These are phyloP conservation scores for Hydrolagus affinis DNA, from an alignment of 2,113 vertebrate genomes.

Conservation along the genomic window DNA sequence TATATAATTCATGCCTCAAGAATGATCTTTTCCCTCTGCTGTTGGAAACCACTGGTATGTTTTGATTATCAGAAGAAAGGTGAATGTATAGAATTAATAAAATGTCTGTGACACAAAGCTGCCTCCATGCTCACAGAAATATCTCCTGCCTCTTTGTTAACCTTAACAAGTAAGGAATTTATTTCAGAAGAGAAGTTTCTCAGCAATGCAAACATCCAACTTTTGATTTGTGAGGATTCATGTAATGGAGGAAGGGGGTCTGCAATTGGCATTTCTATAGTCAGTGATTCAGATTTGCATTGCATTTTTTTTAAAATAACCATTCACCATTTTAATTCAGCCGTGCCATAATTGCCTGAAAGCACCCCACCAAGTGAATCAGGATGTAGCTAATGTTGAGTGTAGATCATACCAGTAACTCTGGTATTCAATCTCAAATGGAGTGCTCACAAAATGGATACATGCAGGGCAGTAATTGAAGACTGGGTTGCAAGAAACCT, in stretches of 20 bases:
- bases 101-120: too few relatives aligned
- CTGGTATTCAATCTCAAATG: too few relatives aligned
- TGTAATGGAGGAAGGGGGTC: neutral
- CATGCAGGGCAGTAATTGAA: too few relatives aligned
- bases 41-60: too few relatives aligned
- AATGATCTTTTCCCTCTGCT: too few relatives aligned
- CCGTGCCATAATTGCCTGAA: neutral
- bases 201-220: neutral
- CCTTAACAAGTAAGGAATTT: neutral
- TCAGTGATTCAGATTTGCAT: neutral
- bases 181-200: neutral
- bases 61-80: too few relatives aligned
- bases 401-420: too few relatives aligned
- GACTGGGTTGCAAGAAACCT: too few relatives aligned
- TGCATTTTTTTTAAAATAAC: neutral
- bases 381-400: neutral
- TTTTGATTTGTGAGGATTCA: neutral
- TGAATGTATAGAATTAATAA: too few relatives aligned
- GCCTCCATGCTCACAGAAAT: too few relatives aligned
- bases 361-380: neutral
- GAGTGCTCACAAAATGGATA: too few relatives aligned
- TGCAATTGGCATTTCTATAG: neutral
- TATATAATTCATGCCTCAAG: too few relatives aligned
- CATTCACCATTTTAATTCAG: neutral
- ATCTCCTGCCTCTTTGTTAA: neutral